These are phyloP conservation scores for Scaptomyza caliginosa DNA, from an alignment of 2,888 invertebrate genomes.

Conservation along the genomic window DNA sequence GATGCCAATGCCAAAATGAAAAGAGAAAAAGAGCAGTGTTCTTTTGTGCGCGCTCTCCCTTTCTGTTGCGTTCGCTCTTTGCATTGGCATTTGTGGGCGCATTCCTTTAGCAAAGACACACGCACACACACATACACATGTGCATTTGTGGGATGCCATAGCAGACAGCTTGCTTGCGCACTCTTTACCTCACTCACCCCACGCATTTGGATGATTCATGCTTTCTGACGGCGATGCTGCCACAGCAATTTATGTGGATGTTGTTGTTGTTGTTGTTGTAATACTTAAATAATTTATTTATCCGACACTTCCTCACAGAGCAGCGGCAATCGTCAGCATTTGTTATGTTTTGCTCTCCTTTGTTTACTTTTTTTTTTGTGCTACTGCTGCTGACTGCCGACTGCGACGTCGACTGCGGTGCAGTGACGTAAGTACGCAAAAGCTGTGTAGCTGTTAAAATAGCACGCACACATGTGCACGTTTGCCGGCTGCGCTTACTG, in stretches of 20 bases:
- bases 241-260: slow-evolving; percentile 23
- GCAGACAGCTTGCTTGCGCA: slow-evolving; percentile 40
- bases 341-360: slow-evolving; percentile 47
- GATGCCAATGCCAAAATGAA: slow-evolving; percentile 47
- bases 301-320: slow-evolving; percentile 54
- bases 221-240: slow-evolving; percentile 54
- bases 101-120: slow-evolving; percentile 40
- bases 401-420: slow-evolving; percentile 33
- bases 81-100: slow-evolving; percentile 58
- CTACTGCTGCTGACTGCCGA: slow-evolving; percentile 17
- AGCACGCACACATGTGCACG: slow-evolving; percentile 32
- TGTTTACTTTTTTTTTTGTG: slow-evolving; percentile 65
- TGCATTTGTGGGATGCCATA: slow-evolving; percentile 44
- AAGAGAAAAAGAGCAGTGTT: slow-evolving; percentile 2
- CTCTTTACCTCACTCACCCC: slow-evolving; percentile 1
- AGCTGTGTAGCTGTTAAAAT: slow-evolving; percentile 63
- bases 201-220: slow-evolving; percentile 68
- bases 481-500: slow-evolving; percentile 70
- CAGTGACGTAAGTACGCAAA: slow-evolving; percentile 62
- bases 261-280: slow-evolving; percentile 37
- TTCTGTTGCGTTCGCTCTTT: slow-evolving; percentile 35
- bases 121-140: slow-evolving; percentile 2
- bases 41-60: neutral
- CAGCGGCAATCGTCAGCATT: slow-evolving; percentile 26
- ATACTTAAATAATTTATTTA: slow-evolving; percentile 59